These are phyloP conservation scores for Gymnodraco acuticeps DNA, from an alignment of 2,797 vertebrate species.

Conservation along the genomic window DNA sequence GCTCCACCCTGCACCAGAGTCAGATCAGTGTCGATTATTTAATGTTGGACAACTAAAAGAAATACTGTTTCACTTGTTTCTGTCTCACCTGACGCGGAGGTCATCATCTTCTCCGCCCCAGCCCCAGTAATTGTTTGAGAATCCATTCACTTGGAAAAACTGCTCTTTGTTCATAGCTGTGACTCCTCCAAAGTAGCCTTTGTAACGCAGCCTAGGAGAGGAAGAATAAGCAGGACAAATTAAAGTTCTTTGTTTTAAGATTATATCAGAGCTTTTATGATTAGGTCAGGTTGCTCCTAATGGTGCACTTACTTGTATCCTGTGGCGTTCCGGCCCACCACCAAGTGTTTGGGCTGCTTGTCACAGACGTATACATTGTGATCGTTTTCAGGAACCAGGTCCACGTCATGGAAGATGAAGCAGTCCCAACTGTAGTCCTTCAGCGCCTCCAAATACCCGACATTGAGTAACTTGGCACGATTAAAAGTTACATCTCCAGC, in stretches of 20 bases:
- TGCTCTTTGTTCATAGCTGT: conserved; percentile 93
- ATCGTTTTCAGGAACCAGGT: conserved; percentile 97
- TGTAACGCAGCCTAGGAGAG: conserved; percentile 89
- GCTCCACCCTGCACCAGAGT: conserved; percentile 85
- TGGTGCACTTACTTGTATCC: conserved; percentile 92
- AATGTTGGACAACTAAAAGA: not conserved
- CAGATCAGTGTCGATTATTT: not conserved
- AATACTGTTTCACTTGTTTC: not conserved
- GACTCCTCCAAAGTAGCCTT: conserved; percentile 96
- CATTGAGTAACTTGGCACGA: conserved; percentile 95
- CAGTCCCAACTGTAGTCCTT: conserved; percentile 95
- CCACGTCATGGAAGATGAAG: conserved; percentile 98
- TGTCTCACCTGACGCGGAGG: conserved; percentile 91
- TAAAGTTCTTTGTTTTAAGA: not conserved
- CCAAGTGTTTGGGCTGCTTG: conserved; percentile 93
- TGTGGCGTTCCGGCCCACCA: conserved; percentile 95
- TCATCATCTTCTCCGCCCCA: conserved; percentile 99
- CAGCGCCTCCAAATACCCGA: conserved; percentile 94
- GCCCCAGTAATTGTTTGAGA: conserved; percentile 98
- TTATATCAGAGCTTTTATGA: not conserved
- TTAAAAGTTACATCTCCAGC: conserved; percentile 93
- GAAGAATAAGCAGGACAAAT: not conserved
- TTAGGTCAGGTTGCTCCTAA: not conserved
- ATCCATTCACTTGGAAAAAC: conserved; percentile 93
- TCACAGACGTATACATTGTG: conserved; percentile 93